Conservation (phyloP, 2,113 vertebrate species). For the Triplophysa siluroides region DNA sequence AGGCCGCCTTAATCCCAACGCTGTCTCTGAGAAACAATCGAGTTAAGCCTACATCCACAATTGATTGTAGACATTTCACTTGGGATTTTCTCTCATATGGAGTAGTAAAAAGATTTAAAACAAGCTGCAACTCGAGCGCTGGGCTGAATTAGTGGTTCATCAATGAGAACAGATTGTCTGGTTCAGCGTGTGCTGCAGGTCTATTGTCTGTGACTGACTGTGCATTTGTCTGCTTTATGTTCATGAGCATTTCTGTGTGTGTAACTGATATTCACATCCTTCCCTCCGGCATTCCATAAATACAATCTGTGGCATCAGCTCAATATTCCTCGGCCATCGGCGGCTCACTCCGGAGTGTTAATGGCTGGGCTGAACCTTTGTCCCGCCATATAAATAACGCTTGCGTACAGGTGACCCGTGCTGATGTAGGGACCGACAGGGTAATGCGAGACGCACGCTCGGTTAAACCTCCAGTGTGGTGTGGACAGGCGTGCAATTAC, state of each 20-base stretch:
- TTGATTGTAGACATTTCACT: too few relatives aligned
- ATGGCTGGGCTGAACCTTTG: constrained; percentile 10
- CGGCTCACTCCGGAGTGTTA: constrained; percentile 5
- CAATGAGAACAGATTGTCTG: constrained; percentile 14
- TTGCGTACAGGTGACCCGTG: background rate
- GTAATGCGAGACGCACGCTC: constrained; percentile 10
- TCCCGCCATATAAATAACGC: constrained; percentile 17
- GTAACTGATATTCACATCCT: constrained; percentile 14
- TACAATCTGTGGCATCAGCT: background rate
- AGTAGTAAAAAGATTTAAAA: background rate
- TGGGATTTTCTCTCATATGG: background rate
- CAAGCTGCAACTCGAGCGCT: background rate
- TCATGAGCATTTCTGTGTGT: background rate
- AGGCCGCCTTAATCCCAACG: background rate
- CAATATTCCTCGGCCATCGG: background rate
- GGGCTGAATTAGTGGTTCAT: constrained; percentile 13
- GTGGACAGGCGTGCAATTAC: constrained; percentile 12
- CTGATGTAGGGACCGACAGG: background rate
- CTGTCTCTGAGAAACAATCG: background rate
- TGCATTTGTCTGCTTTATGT: background rate
- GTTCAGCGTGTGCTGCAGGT: constrained; percentile 7
- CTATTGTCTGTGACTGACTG: constrained; percentile 35
- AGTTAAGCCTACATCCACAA: background rate
- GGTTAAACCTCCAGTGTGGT: constrained; percentile 31
- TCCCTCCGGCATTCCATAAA: constrained; percentile 16